Evolutionary conservation across 2,113 vertebrate genomes (phyloP).

Genomic region (Saccopteryx bilineata): DNA sequence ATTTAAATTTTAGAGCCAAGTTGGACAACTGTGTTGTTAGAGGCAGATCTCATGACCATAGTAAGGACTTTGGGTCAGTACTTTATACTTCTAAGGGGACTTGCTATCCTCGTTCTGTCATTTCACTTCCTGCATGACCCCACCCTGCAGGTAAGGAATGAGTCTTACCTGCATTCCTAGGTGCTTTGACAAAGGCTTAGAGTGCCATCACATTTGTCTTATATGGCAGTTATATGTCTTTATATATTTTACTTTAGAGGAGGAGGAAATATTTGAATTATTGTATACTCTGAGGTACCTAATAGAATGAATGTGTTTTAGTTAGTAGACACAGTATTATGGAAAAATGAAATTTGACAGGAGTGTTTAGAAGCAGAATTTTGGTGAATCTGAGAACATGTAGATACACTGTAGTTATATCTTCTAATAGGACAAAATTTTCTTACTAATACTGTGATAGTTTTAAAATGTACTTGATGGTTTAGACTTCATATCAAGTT

Average conservation of each 20-base stretch:
- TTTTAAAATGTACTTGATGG: background rate
- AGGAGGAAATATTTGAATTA: conserved; percentile 5
- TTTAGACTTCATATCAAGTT: background rate
- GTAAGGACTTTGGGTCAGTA: conserved; percentile 8
- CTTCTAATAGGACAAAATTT: conserved; percentile 8
- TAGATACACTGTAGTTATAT: background rate
- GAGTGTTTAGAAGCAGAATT: background rate
- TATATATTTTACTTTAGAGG: background rate
- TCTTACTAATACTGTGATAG: background rate
- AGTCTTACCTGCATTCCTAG: background rate
- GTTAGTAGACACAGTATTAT: background rate
- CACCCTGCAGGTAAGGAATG: too few species aligned
- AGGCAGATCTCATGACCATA: background rate
- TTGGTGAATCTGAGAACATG: conserved; percentile 1
- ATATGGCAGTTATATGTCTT: background rate
- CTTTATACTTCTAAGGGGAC: background rate
- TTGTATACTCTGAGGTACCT: background rate
- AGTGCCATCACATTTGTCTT: background rate
- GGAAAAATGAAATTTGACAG: background rate
- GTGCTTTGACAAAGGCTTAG: background rate
- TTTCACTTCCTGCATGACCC: background rate
- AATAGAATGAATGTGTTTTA: background rate
- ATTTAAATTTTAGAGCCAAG: background rate
- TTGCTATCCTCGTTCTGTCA: background rate
- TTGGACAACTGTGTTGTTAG: background rate